phyloP scores from a whole-genome alignment of 2,113 vertebrate species.

The Anser brachyrhynchus region DNA sequence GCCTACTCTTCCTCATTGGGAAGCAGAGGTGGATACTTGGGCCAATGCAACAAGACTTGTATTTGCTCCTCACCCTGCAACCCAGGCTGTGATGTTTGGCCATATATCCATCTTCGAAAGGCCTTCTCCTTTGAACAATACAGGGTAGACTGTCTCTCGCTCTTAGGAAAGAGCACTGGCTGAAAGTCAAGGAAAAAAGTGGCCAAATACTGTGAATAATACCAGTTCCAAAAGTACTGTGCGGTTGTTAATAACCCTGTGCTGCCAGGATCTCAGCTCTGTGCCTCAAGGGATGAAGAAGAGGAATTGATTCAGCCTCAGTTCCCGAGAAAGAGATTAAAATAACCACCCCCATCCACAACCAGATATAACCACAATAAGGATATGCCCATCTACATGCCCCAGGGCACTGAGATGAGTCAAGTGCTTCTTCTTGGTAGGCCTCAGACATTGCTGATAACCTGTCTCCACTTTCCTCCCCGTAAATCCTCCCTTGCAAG shows the following conservation, averaged over 20 bases:
- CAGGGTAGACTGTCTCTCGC: not conserved
- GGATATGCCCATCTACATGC: not conserved
- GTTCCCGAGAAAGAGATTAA: not conserved
- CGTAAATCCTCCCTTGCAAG: constrained; percentile 1
- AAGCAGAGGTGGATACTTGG: not conserved
- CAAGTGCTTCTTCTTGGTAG: constrained; percentile 14
- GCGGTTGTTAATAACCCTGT: not conserved
- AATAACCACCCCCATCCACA: constrained; percentile 1
- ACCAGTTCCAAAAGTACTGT: not conserved
- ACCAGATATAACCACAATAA: constrained; percentile 27
- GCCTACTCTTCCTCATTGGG: not conserved
- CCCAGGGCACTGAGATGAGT: constrained; percentile 24
- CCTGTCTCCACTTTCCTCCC: not conserved
- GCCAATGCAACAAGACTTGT: not conserved
- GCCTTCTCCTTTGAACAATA: not conserved
- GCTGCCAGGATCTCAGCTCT: not conserved
- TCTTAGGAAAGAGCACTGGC: not conserved
- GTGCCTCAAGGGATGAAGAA: constrained; percentile 13
- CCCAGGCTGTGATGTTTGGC: not conserved
- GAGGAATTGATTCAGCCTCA: not conserved
- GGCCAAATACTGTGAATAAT: not conserved
- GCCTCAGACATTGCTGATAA: constrained; percentile 34
- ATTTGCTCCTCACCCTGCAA: not conserved
- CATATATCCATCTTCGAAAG: not conserved
- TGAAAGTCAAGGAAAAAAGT: not conserved